These are phyloP conservation scores for Heliconius himera DNA, from an alignment of 1,140 invertebrate species.

Conservation along the genomic window DNA sequence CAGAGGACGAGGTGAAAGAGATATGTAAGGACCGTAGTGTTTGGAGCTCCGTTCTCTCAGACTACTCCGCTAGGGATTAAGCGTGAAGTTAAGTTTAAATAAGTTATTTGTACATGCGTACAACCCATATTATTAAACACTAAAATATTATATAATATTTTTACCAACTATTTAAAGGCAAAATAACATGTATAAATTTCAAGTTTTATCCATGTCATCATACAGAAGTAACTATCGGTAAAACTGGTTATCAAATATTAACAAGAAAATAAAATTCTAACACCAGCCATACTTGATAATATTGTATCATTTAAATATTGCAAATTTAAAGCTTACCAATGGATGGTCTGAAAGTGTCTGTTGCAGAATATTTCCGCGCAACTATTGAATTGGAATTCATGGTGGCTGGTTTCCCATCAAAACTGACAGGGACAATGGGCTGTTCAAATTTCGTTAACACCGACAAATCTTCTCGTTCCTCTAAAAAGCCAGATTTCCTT, in stretches of 20 bases:
- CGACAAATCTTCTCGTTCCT: slow-evolving; percentile 58
- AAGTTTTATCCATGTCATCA: neutral
- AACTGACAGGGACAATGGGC: slow-evolving; percentile 35
- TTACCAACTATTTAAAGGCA: neutral
- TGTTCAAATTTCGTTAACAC: slow-evolving; percentile 32
- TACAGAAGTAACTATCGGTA: neutral
- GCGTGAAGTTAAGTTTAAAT: too few species aligned
- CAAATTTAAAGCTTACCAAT: slow-evolving; percentile 31
- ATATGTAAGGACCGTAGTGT: too few species aligned
- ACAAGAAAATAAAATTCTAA: neutral
- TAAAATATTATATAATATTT: too few species aligned
- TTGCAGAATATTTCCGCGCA: slow-evolving; percentile 43
- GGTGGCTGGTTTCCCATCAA: slow-evolving; percentile 43
- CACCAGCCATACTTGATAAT: neutral
- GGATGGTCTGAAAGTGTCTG: slow-evolving; percentile 30
- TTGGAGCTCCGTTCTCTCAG: too few species aligned
- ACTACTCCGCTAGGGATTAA: too few species aligned
- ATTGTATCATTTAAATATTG: neutral
- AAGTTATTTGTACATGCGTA: too few species aligned
- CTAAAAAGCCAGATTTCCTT: slow-evolving; percentile 39
- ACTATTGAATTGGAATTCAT: slow-evolving; percentile 36
- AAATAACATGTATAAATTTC: neutral
- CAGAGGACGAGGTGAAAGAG: too few species aligned
- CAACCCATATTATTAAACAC: too few species aligned
- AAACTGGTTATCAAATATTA: neutral